Conservation (phyloP, 2,888 invertebrate genomes). For the Sipha maydis region DNA sequence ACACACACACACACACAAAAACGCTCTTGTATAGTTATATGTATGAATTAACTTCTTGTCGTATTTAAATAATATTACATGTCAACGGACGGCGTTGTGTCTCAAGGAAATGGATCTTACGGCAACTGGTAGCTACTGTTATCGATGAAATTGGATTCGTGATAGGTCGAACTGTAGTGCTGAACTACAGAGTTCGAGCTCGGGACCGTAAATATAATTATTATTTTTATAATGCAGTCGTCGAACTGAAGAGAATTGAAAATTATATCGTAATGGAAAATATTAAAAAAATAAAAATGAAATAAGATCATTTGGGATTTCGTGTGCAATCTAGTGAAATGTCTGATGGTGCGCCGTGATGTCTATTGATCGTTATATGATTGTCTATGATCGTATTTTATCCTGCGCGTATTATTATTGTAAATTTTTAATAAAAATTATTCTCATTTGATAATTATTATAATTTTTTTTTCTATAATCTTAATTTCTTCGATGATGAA, state of each 20-base stretch:
- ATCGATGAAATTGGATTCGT: slow-evolving; percentile 38
- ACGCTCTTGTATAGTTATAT: too few relatives aligned
- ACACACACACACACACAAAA: too few relatives aligned
- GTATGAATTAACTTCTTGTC: too few relatives aligned
- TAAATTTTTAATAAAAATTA: background rate
- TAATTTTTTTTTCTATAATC: background rate
- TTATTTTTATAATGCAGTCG: background rate
- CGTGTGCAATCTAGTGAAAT: background rate
- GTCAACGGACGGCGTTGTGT: background rate
- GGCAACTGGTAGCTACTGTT: background rate
- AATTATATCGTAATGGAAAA: slow-evolving; percentile 12
- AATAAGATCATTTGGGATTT: background rate
- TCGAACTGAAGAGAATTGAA: slow-evolving; percentile 33
- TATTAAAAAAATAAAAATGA: background rate
- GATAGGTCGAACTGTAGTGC: slow-evolving; percentile 21
- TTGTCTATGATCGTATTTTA: background rate
- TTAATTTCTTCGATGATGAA: slow-evolving; percentile 24
- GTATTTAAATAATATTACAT: background rate
- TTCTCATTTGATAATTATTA: background rate
- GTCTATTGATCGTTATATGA: too few relatives aligned
- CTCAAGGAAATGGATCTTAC: slow-evolving; percentile 18
- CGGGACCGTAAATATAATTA: background rate
- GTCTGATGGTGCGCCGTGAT: background rate
- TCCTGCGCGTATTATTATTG: background rate
- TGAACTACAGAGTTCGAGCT: background rate